Evolutionary conservation across 2,888 invertebrate species (phyloP), one percentile per base, ranked within the genome.

Genomic region (Cheilosia vernalis): DNA sequence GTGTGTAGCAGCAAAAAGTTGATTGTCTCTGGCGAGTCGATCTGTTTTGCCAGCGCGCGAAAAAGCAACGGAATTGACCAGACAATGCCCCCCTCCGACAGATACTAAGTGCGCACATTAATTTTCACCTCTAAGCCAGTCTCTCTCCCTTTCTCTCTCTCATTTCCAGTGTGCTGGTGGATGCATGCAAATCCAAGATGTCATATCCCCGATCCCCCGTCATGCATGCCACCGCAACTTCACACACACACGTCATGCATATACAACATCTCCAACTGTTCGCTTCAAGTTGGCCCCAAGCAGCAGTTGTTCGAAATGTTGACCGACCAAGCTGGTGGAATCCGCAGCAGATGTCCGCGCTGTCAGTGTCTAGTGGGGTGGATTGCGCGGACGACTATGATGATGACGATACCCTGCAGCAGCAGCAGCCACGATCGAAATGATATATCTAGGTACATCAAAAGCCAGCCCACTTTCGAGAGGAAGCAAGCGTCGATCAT

Each of bases 1-100:
- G 17, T 7, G 10, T 30, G 40, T 53, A 24, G 7, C 44, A 17
- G 44, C 44, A 2, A 17, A 15, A 17, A 60, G 56, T 64, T 70
- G 40, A 70, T 53, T 60, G 21, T 13, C 55, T 60, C 19, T 64
- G 3, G 51, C 49, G 61, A 49, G 74, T 33, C 66, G 37, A 60
- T 44, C 44, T 49, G 15, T 42, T 40, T 67, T 47, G 37, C 19
- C n/a, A n/a, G 44, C 55, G 47, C 30, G 69, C 58, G 66, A 81
- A 81, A 69, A 83, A 63, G 24, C 72, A 81, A 81, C 81, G 85
- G 81, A 81, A 85, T 72, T 85, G 81, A 72, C 85, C 81, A 81
- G 77, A 85, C 85, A 85, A 85, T 81, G 81, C 81, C 58, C 85
- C 81, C 76, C 85, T 77, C 81, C 67, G 85, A 85, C 85, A 85